Base-by-base conservation (phyloP, 92 coral and sea anemone genomes). In the Isaurus tuberculatus region DNA sequence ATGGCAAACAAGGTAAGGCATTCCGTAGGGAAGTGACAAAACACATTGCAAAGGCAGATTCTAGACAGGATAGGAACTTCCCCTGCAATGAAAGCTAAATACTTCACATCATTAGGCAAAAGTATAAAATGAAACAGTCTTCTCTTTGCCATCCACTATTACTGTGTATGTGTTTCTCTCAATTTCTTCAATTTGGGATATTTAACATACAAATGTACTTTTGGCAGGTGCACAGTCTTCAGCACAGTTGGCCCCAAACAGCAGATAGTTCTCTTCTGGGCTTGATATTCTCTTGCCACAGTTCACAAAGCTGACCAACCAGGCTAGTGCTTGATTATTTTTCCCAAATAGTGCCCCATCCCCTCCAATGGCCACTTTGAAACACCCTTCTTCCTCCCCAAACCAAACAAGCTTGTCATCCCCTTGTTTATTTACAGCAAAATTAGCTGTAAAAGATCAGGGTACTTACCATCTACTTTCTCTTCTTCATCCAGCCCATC, bases 391-490 rank as follows among this genome's bases (percentile, higher is more conserved):
- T 9, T 9, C 27, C 40, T 83, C 48, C 63, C 86, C 80, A 32
- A 70, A 83, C 87, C 81, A 83, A 34, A 19, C 25, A 16, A 73
- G 72, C 49, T 88, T 78, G 43, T 79, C 88, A 32, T 22, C 53
- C 79, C 88, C 70, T 22, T 48, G 40, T 27, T 48, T 78, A 60
- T 89, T 79, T 9, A 77, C 87, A 26, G 15, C 9, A 70, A 6
- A 34, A 89, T 40, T 13, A 48, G 6, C 31, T 85, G 63, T 13
- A 63, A 73, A 29, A 79, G 80, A 73, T 88, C 86, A 23, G 85
- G 42, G 79, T 85, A 79, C 83, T 84, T 85, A 20, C 92, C 89
- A 69, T 85, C 82, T 22, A 85, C 86, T 10, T 89, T 74, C 16
- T 72, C 33, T 20, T 85, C 89, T 37, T 79, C 72, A 2, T 10